Conservation (phyloP, 1,140 invertebrate species). For the Charaxes varanes region DNA sequence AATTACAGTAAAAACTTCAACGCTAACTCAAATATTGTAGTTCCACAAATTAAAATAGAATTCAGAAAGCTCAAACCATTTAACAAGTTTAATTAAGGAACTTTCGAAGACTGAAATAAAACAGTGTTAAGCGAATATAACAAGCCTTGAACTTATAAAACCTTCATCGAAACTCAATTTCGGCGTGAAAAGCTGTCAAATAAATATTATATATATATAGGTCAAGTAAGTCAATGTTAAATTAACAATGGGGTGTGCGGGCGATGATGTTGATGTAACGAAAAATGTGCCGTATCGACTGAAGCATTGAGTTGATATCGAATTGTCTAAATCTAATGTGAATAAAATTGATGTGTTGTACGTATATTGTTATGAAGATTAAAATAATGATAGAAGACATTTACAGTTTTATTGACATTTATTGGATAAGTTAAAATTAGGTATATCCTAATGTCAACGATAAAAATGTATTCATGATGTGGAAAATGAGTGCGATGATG, state of each 20-base stretch:
- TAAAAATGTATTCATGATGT: constrained; percentile 9
- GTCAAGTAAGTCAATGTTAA: no score
- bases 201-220: neutral
- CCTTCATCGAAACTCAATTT: neutral
- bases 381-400: no score
- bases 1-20: constrained; percentile 3
- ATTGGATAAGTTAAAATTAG: neutral
- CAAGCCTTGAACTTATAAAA: neutral
- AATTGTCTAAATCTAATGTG: no score
- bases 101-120: constrained; percentile 3
- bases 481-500: constrained; percentile 21
- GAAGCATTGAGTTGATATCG: no score
- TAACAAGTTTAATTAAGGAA: constrained; percentile 8
- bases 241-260: no score
- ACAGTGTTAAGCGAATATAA: constrained; percentile 2
- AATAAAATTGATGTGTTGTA: no score
- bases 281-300: no score
- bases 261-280: no score
- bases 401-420: no score
- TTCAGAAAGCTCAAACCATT: constrained; percentile 5
- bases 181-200: neutral
- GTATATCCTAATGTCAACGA: neutral
- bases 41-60: constrained; percentile 1
- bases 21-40: constrained; percentile 4
- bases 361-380: no score